Base-by-base conservation (phyloP, 2,888 invertebrate species). In the Diaphora mendica region DNA sequence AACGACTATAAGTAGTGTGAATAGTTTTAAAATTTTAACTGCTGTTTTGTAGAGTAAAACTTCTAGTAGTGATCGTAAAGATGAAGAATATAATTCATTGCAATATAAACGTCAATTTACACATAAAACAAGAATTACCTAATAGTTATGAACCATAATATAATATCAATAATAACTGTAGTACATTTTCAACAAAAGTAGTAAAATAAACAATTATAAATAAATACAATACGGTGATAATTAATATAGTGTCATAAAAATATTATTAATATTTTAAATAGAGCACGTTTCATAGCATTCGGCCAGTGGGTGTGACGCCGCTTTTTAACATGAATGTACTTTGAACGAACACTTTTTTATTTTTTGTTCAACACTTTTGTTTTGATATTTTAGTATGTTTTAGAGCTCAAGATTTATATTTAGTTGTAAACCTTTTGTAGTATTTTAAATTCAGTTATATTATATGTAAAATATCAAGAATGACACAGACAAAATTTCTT, bases 311-410 rank as follows among this genome's bases (percentile, higher is more conserved):
- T 74, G 73, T 72, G 72, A 44, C 39, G n/a, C 11, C 1, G 15
- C 30, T 62, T 74, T 76, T 72, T 67, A 44, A 73, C n/a, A 33
- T 70, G 66, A 74, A 74, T 69, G 64, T 76, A 73, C 68, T 76
- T 76, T 71, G 69, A 65, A 64, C 62, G 64, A 51, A 33, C 13
- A n/a, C 33, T 48, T 70, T 74, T 76, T 70, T 55, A 44, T 73
- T 70, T 65, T 64, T 42, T 62, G 39, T 67, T 33, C 8, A 13
- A 23, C 35, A 42, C 69, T 69, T 42, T 69, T 62, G 30, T 62
- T 39, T 59, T 42, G 69, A 59, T 69, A 30, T 59, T 59, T 69
- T 33, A 5, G 51, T 51, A 35, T 30, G 15, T 35, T 68, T 35
- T 42, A 26, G 42, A 23, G 39, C 7, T 62, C 3, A 42, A 30